These are phyloP conservation scores for Lasioglossum calceatum DNA, from an alignment of 2,888 invertebrate species.

Conservation along the genomic window DNA sequence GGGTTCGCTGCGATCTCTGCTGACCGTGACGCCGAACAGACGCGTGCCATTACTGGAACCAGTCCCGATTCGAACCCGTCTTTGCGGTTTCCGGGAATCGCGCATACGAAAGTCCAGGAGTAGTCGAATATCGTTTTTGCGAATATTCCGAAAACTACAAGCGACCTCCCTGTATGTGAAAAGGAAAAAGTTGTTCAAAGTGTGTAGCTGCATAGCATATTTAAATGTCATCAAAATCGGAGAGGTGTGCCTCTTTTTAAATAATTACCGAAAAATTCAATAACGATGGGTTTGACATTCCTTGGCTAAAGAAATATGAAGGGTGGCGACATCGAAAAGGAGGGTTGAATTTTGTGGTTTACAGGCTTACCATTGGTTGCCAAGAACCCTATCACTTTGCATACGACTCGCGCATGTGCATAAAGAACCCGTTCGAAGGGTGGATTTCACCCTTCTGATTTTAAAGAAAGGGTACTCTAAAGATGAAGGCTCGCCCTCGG, in stretches of 20 bases:
- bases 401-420: constrained; percentile 62
- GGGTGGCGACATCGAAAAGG: not conserved
- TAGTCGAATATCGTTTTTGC: no score
- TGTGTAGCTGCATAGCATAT: no score
- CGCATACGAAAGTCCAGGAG: no score
- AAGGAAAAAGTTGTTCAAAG: no score
- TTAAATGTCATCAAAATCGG: no score
- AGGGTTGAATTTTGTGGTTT: constrained; percentile 31
- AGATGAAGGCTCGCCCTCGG: constrained; percentile 1
- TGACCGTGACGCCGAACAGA: constrained; percentile 29
- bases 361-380: constrained; percentile 47
- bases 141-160: no score
- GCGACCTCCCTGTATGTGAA: no score
- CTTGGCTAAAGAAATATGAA: not conserved
- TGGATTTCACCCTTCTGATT: constrained; percentile 62
- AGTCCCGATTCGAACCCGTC: not conserved
- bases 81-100: not conserved
- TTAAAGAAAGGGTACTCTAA: constrained; percentile 65
- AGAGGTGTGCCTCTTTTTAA: no score
- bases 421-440: constrained; percentile 55
- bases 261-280: no score
- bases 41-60: constrained; percentile 15
- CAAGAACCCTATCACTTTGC: constrained; percentile 57
- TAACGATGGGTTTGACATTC: not conserved
- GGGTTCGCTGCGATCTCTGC: constrained; percentile 24